Percentiles rank a stretch among this genome's conserved stretches.
Evolutionary conservation across 2,888 invertebrate species (phyloP).

Genomic region (Acrobasis suavella): DNA sequence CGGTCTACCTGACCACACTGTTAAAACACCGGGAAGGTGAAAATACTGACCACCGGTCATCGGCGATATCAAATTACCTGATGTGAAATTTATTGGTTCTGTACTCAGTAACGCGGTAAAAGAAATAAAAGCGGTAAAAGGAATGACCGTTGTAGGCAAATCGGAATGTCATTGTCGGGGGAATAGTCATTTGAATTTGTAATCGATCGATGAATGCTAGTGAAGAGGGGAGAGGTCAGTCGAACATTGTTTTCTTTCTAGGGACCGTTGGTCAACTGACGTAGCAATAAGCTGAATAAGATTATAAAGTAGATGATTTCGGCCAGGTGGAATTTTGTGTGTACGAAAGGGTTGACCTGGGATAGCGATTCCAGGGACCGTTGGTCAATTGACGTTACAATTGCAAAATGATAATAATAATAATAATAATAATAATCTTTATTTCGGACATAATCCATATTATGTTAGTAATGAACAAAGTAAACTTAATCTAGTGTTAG

Average conservation of each 20-base stretch:
- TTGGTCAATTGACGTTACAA: too few species aligned
- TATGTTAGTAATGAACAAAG: too few species aligned
- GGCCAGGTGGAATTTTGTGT: not conserved
- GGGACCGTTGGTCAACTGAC: not conserved
- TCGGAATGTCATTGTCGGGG: slow-evolving; percentile 63
- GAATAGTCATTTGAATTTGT: slow-evolving; percentile 73
- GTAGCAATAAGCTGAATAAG: too few species aligned
- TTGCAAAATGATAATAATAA: too few species aligned
- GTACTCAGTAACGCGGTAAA: slow-evolving; percentile 64
- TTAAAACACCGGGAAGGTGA: slow-evolving; percentile 57
- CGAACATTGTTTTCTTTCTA: not conserved
- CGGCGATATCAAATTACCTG: slow-evolving; percentile 67
- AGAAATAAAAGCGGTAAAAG: slow-evolving; percentile 32
- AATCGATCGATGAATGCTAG: slow-evolving; percentile 52
- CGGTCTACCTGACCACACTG: slow-evolving; percentile 38
- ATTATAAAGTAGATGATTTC: too few species aligned
- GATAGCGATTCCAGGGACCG: too few species aligned
- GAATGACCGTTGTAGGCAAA: slow-evolving; percentile 57
- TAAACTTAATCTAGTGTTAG: too few species aligned
- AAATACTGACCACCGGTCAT: slow-evolving; percentile 73
- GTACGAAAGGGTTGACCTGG: not conserved
- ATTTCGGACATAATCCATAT: too few species aligned
- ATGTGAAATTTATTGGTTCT: slow-evolving; percentile 70
- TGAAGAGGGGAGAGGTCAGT: slow-evolving; percentile 54
- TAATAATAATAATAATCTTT: too few species aligned